Conservation (phyloP, 2,113 vertebrate genomes). For the Cheirogaleus medius region DNA sequence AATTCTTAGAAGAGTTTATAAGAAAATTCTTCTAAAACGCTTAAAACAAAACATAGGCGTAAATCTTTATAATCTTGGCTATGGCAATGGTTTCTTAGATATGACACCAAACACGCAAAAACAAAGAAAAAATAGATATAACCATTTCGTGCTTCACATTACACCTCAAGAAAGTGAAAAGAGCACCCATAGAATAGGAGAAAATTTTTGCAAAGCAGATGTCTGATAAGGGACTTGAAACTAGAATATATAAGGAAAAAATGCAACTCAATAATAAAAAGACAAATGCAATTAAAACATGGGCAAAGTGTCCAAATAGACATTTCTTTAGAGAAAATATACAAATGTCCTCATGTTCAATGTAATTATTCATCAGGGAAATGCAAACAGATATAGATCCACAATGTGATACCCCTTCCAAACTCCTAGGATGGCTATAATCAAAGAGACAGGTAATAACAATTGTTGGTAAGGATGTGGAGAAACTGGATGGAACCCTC, state of each 20-base stretch:
- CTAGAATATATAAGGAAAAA: neutral
- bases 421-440: neutral
- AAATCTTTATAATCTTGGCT: neutral
- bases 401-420: neutral
- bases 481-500: neutral
- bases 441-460: neutral
- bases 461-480: neutral
- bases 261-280: neutral
- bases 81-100: neutral
- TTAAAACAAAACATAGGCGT: neutral
- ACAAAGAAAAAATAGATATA: neutral
- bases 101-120: neutral
- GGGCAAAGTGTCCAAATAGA: neutral
- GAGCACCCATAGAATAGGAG: neutral
- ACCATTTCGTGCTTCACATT: neutral
- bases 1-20: neutral
- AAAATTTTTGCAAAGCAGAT: neutral
- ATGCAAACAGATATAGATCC: neutral
- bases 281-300: neutral
- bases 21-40: too few species aligned
- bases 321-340: neutral
- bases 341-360: neutral
- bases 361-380: neutral
- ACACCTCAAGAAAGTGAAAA: neutral
- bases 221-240: neutral